Conservation (phyloP, 2,888 invertebrate genomes). For the Abscondita cerata region DNA sequence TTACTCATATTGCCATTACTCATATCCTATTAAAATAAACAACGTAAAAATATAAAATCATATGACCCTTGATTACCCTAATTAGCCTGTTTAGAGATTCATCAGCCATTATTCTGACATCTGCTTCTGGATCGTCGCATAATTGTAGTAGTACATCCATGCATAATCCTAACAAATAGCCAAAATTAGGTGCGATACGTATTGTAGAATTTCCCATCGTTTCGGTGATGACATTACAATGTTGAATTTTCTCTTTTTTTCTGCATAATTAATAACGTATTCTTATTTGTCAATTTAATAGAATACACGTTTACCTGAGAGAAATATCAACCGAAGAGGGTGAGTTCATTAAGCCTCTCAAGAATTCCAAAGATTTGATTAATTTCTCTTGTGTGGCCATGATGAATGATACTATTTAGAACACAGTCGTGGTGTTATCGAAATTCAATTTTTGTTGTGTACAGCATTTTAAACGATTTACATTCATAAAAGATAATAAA, state of each 20-base stretch:
- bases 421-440: too few relatives aligned
- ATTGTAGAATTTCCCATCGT: constrained; percentile 70
- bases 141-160: constrained; percentile 74
- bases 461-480: too few relatives aligned
- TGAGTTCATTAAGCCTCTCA: constrained; percentile 45
- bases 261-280: constrained; percentile 55
- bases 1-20: constrained; percentile 74
- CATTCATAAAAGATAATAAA: too few relatives aligned
- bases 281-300: not conserved
- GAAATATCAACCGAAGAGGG: constrained; percentile 43
- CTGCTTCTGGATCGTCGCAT: constrained; percentile 79
- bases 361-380: constrained; percentile 54
- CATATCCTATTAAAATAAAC: constrained; percentile 57
- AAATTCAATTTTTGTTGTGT: too few relatives aligned
- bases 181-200: constrained; percentile 67
- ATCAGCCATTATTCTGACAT: constrained; percentile 80
- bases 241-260: constrained; percentile 77
- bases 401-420: not conserved
- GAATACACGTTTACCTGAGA: constrained; percentile 30
- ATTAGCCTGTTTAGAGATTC: constrained; percentile 83
- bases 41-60: constrained; percentile 12
- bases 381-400: constrained; percentile 59
- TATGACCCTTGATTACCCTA: constrained; percentile 61
- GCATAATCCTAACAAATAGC: constrained; percentile 71
- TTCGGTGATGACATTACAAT: constrained; percentile 76